Evolutionary conservation across 2,888 invertebrate species (phyloP), one percentile per base, ranked within the genome.

Genomic region (Isoperla grammatica): DNA sequence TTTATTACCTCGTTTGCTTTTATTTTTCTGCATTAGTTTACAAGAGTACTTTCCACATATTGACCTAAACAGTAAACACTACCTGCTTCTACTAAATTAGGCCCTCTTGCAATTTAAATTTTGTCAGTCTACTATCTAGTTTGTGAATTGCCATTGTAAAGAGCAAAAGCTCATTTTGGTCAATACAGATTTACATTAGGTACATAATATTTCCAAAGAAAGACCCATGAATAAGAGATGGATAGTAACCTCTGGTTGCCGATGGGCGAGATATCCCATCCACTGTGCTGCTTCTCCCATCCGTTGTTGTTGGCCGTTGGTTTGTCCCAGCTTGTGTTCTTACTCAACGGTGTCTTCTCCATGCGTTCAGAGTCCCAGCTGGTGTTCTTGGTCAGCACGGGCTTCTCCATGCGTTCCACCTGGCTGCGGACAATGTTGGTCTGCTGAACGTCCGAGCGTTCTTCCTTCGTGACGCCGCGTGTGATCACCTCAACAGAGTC

Each of bases 381-480:
- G 13, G 43, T 56, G 2, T 20, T 19, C 43, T 56, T 35, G 5
- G n/a, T 13, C 42, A 66, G 74, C 29, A 74, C 73, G 1, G 73
- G 73, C 40, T 81, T 74, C 67, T 83, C 83, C 82, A 83, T 82
- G 61, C 81, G 75, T 66, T 82, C 81, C 17, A 83, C 78, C 65
- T 71, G 71, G 59, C 68, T 68, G 23, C 71, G 66, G 17, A 70
- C 68, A 42, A 68, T 66, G 58, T 67, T 70, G 17, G 68, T 67
- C 46, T 64, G 69, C 22, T 68, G 68, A 6, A 67, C 64, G 48
- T 71, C 71, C 1, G 67, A 61, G 20, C 69, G 65, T 13, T 70
- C 71, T 53, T 72, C 71, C 63, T 70, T 70, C 17, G 64, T 61
- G 8, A 64, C 61, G 1, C 62, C 63, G 48, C 65, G 54, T 49